Conservation (phyloP, 1,140 invertebrate genomes). For the Eumaeus atala region DNA sequence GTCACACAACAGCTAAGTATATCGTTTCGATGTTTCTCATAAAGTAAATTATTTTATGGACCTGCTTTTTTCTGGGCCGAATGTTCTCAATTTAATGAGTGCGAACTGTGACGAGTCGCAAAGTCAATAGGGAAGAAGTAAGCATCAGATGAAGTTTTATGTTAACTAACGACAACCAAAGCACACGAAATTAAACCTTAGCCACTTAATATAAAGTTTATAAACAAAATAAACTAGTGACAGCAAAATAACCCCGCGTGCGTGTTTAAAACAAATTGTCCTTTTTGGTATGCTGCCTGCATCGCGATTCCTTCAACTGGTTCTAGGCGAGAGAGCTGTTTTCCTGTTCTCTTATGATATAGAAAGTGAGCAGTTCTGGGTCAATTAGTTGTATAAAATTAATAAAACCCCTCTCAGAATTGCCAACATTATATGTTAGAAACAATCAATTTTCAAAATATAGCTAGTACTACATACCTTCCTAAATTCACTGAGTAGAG, state of each 20-base stretch:
- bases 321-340: constrained; percentile 51
- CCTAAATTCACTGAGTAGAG: too few relatives aligned
- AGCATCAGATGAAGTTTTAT: neutral
- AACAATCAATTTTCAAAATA: too few relatives aligned
- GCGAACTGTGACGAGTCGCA: neutral
- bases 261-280: constrained; percentile 19
- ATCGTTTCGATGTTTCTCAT: too few relatives aligned
- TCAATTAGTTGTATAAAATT: neutral
- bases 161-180: neutral
- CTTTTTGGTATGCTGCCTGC: constrained; percentile 45
- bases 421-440: neutral
- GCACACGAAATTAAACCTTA: neutral
- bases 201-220: neutral
- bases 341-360: constrained; percentile 42
- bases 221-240: neutral
- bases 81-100: neutral
- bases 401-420: neutral
- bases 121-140: neutral
- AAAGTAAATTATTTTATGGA: too few relatives aligned
- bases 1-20: too few relatives aligned
- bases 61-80: neutral
- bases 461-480: too few relatives aligned
- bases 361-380: constrained; percentile 14
- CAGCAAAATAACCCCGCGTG: constrained; percentile 13
- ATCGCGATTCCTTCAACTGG: constrained; percentile 35